Percentiles rank a stretch among this genome's conserved stretches.
phyloP scores from a whole-genome alignment of 2,888 invertebrate genomes.

The Arenicola marina region DNA sequence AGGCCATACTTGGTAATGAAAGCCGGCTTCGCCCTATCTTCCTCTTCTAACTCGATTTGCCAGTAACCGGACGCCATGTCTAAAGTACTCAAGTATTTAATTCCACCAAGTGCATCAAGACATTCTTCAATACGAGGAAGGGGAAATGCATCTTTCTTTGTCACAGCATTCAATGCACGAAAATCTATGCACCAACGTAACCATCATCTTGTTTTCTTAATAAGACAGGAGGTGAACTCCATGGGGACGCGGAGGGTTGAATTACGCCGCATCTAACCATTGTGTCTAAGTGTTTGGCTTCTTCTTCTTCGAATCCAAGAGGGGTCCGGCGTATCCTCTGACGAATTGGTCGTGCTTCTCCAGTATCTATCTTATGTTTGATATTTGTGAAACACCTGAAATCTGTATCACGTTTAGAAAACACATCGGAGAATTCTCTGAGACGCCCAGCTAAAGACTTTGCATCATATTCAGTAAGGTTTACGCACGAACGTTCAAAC shows the following conservation, averaged over 20 bases:
- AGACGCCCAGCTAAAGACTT: no score
- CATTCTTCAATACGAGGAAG: background rate
- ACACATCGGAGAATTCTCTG: no score
- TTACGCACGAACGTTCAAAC: no score
- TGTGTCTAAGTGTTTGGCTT: constrained; percentile 12
- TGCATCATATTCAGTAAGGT: no score
- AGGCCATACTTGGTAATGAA: no score
- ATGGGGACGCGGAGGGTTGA: background rate
- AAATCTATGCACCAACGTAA: background rate
- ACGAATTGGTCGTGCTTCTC: constrained; percentile 14
- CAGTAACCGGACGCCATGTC: no score
- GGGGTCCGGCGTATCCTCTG: constrained; percentile 18
- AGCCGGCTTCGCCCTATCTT: no score
- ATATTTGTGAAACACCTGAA: no score
- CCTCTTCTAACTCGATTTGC: no score
- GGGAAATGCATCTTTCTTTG: background rate
- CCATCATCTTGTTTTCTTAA: background rate
- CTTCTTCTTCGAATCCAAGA: constrained; percentile 22
- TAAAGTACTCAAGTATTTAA: background rate
- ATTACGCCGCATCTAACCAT: constrained; percentile 16
- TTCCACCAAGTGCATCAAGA: background rate
- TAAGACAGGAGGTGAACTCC: background rate
- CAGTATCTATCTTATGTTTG: constrained; percentile 15
- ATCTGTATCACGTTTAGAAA: no score
- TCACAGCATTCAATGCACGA: background rate